Evolutionary conservation across 64 coral and sea anemone species (phyloP), one percentile per base, ranked within the genome.

Genomic region (Actinia equina): DNA sequence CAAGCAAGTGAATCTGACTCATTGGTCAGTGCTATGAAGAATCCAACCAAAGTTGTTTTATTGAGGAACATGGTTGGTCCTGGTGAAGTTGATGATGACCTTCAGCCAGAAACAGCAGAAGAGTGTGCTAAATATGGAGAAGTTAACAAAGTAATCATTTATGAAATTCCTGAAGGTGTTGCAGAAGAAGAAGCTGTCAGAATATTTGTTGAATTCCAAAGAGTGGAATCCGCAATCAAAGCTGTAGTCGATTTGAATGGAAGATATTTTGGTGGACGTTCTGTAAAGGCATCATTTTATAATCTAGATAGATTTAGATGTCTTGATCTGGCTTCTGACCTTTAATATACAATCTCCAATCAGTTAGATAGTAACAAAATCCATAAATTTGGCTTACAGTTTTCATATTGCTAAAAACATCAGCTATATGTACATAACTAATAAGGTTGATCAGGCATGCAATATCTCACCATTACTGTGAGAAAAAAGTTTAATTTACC

Each of bases 201-300:
- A 20, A 99, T 99, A 83, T 99, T 99, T 95, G 96, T 99, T 25
- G 96, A 99, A 51, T 99, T 99, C 85, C 88, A 94, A 79, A 89
- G 93, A 83, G 89, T 93, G 22, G 96, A 99, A 83, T 95, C 96
- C 15, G 93, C 96, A 19, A 95, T 99, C 77, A 99, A 99, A 91
- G 97, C 93, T 84, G 74, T 99, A 83, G 93, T 99, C 15, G 97
- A 99, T 77, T 86, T 99, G 20, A 99, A 99, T 93, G 97, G 97
- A 85, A 67, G 97, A 84, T 99, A 91, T 84, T 99, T 99, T 93
- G 97, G 97, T 37, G 97, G 97, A 77, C 93, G 97, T 13, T 87
- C 91, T 65, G 97, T 99, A 18, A 95, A 89, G 63, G 97, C 93
- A 37, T 88, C 86, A 22, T 99, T 99, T 88, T 99, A 93, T 86